Evolutionary conservation across 1,140 invertebrate genomes (phyloP), one percentile per base, ranked within the genome.

Genomic region (Maconellicoccus hirsutus): DNA sequence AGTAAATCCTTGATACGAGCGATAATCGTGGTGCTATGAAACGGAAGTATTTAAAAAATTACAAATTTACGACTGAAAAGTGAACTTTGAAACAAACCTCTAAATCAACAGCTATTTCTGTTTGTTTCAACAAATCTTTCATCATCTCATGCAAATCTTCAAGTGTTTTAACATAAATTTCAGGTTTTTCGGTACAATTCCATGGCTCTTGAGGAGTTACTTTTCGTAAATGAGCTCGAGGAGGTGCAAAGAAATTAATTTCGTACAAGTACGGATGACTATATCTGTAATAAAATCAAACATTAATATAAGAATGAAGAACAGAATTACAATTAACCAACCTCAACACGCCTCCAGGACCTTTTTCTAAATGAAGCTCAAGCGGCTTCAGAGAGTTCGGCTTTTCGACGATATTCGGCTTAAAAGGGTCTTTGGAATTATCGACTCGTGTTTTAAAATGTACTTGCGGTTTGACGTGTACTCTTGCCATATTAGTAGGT

Each of bases 181-280:
- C 79, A 0, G 84, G 83, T 0, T 89, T 92, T 0, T 87, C 79
- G 4, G 85, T 80, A 1, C 94, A 27, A 0, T 82, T 73, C 71
- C 83, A 81, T 14, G 83, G 83, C n/a, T 78, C 79, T 0, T 75
- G 29, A 6, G 84, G 82, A 1, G 78, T 73, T 10, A 75, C 73
- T 69, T 78, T 75, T 1, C 77, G 73, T 10, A 91, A 73, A 69
- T 86, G 83, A 12, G 78, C 73, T 0, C 79, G 75, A 0, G 81
- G 75, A 0, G 85, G 84, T 25, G 82, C 77, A 76, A 89, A 92
- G 74, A 84, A 80, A 27, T 93, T 84, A 14, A 98, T 77, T 79
- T 98, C 95, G 78, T 85, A 85, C 78, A 92, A 86, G 79, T 98
- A 98, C 0, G 95, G 96, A 83, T 98, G 94, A 74, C 86, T 84